These are phyloP conservation scores for Wasmannia auropunctata DNA, from an alignment of 1,140 invertebrate genomes.

Conservation along the genomic window DNA sequence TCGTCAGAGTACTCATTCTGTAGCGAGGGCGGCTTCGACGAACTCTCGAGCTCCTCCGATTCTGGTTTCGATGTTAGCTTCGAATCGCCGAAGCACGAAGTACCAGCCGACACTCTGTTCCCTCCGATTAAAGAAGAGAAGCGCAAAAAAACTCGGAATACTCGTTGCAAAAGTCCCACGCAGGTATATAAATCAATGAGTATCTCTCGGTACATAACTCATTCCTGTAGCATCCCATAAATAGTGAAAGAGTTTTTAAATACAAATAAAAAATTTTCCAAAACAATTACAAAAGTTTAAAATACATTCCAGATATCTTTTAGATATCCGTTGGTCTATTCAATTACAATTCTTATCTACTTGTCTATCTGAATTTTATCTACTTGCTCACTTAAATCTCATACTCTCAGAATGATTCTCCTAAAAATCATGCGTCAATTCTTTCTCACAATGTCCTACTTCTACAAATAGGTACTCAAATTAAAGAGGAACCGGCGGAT, in stretches of 20 bases:
- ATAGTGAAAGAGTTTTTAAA: neutral
- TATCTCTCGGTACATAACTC: neutral
- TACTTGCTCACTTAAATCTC: neutral
- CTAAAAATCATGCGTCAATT: neutral
- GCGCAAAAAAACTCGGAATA: conserved; percentile 81
- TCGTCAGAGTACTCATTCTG: conserved; percentile 83
- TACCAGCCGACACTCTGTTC: conserved; percentile 74
- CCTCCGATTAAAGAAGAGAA: conserved; percentile 81
- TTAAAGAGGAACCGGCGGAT: conserved; percentile 94
- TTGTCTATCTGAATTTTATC: too few relatives aligned
- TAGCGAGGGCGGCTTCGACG: conserved; percentile 87
- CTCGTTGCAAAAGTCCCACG: conserved; percentile 84
- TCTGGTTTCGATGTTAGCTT: conserved; percentile 89
- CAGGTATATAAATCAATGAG: conserved; percentile 79
- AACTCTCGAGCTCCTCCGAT: conserved; percentile 89
- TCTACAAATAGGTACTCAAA: conserved; percentile 87
- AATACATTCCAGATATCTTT: too few relatives aligned
- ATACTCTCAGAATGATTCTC: neutral
- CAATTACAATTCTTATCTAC: neutral
- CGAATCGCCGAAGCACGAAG: conserved; percentile 84
- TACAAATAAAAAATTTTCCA: neutral
- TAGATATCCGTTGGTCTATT: too few relatives aligned
- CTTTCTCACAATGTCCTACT: neutral
- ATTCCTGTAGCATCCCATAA: neutral
- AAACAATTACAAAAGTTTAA: too few relatives aligned